phyloP scores from a whole-genome alignment of 2,113 vertebrate species.

The Calidris pugnax region DNA sequence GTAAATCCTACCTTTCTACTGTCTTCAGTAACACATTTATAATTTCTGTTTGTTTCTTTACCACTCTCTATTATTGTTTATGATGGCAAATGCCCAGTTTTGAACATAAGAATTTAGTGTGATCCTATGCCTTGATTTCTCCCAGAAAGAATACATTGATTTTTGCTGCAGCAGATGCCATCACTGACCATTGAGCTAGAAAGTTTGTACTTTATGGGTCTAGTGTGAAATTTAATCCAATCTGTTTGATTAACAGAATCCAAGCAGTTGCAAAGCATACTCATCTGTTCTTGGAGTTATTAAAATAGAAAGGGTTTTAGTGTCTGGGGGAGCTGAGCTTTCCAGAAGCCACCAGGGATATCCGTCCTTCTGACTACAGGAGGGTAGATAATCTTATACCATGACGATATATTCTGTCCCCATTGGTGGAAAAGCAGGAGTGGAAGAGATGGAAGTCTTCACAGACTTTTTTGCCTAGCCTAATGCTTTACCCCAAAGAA shows the following conservation, averaged over 20 bases:
- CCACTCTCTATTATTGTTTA: background rate
- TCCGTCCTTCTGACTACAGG: background rate
- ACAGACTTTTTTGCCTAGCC: constrained; percentile 2
- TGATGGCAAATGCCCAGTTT: background rate
- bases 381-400: background rate
- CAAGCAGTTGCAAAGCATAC: background rate
- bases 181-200: constrained; percentile 1
- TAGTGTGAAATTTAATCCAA: background rate
- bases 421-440: background rate
- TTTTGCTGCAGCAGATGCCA: background rate
- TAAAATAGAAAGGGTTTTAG: constrained; percentile 2
- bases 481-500: constrained; percentile 60
- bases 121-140: background rate
- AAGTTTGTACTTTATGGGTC: background rate
- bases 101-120: background rate
- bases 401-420: background rate
- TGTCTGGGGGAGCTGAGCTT: background rate
- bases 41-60: background rate
- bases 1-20: background rate
- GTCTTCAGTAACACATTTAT: background rate
- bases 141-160: background rate
- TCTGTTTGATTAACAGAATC: constrained; percentile 11
- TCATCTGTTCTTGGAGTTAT: background rate
- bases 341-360: background rate
- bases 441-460: background rate